phyloP scores from a whole-genome alignment of 2,113 vertebrate species.

The Notothenia coriiceps region DNA sequence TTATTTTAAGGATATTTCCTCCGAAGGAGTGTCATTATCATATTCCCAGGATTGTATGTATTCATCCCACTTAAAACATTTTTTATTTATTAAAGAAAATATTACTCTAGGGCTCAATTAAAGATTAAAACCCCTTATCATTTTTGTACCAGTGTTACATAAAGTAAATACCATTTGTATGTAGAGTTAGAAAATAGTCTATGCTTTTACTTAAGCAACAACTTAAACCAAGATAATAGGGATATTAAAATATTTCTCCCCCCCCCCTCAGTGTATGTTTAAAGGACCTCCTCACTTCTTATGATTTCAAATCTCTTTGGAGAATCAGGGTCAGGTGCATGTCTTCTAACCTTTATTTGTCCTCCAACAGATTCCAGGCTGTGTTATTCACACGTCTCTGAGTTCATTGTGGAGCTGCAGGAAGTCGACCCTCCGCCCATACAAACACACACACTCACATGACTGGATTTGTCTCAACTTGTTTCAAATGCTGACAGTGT shows the following conservation, averaged over 20 bases:
- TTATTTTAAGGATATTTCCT: too few species aligned
- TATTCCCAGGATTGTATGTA: too few species aligned
- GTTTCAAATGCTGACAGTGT: conserved; percentile 13
- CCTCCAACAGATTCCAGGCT: conserved; percentile 21
- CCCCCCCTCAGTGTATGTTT: not conserved
- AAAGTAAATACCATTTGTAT: not conserved
- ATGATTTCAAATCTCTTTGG: not conserved
- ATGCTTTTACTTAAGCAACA: too few species aligned
- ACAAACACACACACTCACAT: conserved; percentile 20
- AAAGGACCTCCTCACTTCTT: not conserved
- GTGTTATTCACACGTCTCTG: conserved; percentile 46
- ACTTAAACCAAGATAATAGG: not conserved
- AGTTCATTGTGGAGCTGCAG: conserved; percentile 39
- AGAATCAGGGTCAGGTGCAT: not conserved
- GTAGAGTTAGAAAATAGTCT: too few species aligned
- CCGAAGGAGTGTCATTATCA: too few species aligned
- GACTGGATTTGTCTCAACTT: conserved; percentile 37
- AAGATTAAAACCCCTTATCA: not conserved
- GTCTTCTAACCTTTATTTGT: not conserved
- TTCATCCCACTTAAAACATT: too few species aligned
- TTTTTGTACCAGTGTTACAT: not conserved
- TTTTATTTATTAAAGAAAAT: not conserved
- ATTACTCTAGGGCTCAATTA: not conserved
- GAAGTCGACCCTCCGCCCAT: not conserved
- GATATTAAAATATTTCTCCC: not conserved